phyloP scores from a whole-genome alignment of 2,113 vertebrate genomes.

The Oplegnathus fasciatus region DNA sequence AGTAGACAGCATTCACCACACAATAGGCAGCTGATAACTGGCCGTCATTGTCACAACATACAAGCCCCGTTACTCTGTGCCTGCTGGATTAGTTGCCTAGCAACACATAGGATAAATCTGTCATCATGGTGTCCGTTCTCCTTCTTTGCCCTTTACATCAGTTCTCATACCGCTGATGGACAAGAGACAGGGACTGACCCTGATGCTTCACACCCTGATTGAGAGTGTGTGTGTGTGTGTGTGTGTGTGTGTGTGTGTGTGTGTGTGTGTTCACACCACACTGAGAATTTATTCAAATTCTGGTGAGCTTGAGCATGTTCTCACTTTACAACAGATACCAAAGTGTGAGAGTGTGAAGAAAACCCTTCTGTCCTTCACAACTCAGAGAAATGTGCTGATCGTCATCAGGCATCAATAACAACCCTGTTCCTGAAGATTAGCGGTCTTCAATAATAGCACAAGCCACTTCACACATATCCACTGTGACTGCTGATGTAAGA shows the following conservation, averaged over 20 bases:
- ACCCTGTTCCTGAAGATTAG: neutral
- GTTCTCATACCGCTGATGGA: slow-evolving; percentile 53
- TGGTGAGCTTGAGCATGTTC: slow-evolving; percentile 23
- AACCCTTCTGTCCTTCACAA: slow-evolving; percentile 28
- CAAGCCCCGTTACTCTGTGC: slow-evolving; percentile 18
- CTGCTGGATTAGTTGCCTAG: slow-evolving; percentile 81
- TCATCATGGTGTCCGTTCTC: slow-evolving; percentile 76
- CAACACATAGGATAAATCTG: slow-evolving; percentile 77
- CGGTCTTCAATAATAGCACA: neutral
- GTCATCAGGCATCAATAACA: neutral
- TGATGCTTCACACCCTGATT: neutral
- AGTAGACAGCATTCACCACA: slow-evolving; percentile 30
- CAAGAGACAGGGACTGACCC: slow-evolving; percentile 27
- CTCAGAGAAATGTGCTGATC: neutral
- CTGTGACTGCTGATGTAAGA: neutral
- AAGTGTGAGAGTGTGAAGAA: slow-evolving; percentile 48
- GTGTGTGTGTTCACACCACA: slow-evolving; percentile 10
- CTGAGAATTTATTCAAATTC: neutral
- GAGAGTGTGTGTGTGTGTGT: neutral
- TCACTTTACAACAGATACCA: slow-evolving; percentile 22
- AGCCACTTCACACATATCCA: neutral
- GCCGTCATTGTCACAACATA: slow-evolving; percentile 67
- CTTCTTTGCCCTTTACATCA: slow-evolving; percentile 47
- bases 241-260: neutral
- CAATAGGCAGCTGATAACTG: slow-evolving; percentile 71